phyloP scores from a whole-genome alignment of 1,140 invertebrate species.

The Geopemphigus sp. region DNA sequence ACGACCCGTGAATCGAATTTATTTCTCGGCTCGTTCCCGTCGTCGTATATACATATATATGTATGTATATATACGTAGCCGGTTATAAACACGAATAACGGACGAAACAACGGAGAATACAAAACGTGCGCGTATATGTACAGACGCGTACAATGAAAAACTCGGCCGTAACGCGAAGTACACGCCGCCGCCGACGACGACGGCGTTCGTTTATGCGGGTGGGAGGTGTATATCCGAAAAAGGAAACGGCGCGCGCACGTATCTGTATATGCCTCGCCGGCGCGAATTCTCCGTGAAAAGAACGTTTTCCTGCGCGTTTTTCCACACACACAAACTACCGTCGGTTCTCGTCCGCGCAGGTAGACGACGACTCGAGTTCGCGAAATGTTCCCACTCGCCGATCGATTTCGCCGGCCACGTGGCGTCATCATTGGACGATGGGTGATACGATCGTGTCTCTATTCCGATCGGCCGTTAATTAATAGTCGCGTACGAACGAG shows the following conservation, averaged over 20 bases:
- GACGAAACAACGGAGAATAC: too few species aligned
- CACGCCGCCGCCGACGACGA: neutral
- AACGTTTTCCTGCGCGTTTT: conserved; percentile 13
- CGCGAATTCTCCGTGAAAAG: too few species aligned
- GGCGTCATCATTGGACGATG: too few species aligned
- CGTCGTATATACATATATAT: neutral
- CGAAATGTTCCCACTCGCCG: conserved; percentile 3
- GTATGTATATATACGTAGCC: neutral
- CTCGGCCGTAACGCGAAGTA: conserved; percentile 1
- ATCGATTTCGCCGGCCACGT: conserved; percentile 27
- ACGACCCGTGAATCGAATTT: neutral
- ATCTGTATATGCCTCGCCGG: too few species aligned
- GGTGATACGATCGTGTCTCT: too few species aligned
- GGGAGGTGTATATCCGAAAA: conserved; percentile 13
- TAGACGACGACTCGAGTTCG: neutral
- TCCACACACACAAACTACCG: neutral
- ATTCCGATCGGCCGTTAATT: too few species aligned
- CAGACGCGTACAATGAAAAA: neutral
- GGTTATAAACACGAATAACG: neutral
- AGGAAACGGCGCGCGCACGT: conserved; percentile 10
- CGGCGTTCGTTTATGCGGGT: neutral
- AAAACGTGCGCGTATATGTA: neutral
- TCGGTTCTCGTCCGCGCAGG: neutral
- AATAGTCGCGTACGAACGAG: too few species aligned
- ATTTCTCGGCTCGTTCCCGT: too few species aligned